Evolutionary conservation across 1,140 invertebrate species (phyloP).

Genomic region (Bombus fervidus): DNA sequence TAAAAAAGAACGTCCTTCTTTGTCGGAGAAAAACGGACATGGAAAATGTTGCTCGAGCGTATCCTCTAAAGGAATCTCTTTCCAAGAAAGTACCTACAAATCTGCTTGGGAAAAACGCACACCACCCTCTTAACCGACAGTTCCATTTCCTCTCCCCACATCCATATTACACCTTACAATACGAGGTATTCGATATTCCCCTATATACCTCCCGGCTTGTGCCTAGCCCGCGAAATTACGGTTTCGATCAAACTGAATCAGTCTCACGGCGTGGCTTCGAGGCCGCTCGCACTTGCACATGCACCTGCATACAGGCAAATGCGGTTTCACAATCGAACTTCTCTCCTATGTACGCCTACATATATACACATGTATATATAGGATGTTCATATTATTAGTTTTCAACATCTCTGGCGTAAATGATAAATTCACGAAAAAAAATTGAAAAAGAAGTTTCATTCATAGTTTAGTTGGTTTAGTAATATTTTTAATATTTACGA

Average conservation of each 20-base stretch:
- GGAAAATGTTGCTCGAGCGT: not conserved
- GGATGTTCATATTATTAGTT: not conserved
- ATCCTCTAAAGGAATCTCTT: not conserved
- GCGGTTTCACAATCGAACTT: not conserved
- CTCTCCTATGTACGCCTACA: not conserved
- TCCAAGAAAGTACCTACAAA: not conserved
- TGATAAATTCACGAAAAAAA: not conserved
- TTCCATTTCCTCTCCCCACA: slow-evolving; percentile 16
- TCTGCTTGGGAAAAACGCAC: not conserved
- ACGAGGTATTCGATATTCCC: slow-evolving; percentile 39
- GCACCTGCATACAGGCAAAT: not conserved
- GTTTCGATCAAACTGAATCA: slow-evolving; percentile 65
- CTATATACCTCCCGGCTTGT: slow-evolving; percentile 15
- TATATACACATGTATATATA: too few species aligned
- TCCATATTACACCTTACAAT: slow-evolving; percentile 41
- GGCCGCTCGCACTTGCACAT: slow-evolving; percentile 35
- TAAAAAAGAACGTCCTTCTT: not conserved
- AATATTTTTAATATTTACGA: too few species aligned
- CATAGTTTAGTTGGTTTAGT: too few species aligned
- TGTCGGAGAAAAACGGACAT: not conserved
- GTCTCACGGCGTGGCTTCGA: slow-evolving; percentile 49
- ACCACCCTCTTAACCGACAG: not conserved
- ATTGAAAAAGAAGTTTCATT: not conserved
- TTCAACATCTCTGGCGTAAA: not conserved
- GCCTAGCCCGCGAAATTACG: slow-evolving; percentile 50